phyloP scores from a whole-genome alignment of 2,113 vertebrate species.

The Gorsachius goisagi region DNA sequence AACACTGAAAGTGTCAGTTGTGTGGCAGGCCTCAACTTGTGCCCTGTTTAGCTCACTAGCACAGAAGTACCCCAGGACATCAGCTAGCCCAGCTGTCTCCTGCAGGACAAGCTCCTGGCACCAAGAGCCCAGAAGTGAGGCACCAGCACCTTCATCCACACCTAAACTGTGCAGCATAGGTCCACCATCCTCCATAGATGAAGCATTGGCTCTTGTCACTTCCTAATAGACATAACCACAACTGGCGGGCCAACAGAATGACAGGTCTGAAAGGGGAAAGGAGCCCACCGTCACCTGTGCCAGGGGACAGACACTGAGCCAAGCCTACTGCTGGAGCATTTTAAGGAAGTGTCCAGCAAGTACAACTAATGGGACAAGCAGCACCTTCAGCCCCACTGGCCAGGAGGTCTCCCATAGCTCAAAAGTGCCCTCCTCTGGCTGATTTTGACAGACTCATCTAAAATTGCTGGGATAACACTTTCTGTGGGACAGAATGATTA shows the following conservation, averaged over 20 bases:
- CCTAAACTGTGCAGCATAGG: neutral
- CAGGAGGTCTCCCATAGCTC: constrained; percentile 57
- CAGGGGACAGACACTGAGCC: neutral
- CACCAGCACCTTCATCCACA: neutral
- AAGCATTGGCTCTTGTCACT: neutral
- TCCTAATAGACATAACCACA: neutral
- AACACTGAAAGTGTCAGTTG: neutral
- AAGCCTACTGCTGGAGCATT: neutral
- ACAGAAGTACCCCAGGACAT: neutral
- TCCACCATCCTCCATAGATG: neutral
- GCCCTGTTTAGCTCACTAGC: neutral
- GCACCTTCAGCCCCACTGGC: constrained; percentile 12
- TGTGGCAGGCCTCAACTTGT: neutral
- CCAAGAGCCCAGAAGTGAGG: neutral
- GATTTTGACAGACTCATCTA: constrained; percentile 35
- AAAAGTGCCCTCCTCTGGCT: constrained; percentile 72
- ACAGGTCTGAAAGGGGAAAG: neutral
- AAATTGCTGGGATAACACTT: neutral
- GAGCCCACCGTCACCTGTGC: neutral
- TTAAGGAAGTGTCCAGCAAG: neutral
- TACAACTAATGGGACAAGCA: neutral
- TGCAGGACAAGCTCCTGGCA: neutral
- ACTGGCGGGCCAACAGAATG: neutral
- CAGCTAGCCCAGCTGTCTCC: neutral
- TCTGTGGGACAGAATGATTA: neutral